Base-by-base conservation (phyloP, 2,113 vertebrate species). In the sheep (Ovis aries) region DNA sequence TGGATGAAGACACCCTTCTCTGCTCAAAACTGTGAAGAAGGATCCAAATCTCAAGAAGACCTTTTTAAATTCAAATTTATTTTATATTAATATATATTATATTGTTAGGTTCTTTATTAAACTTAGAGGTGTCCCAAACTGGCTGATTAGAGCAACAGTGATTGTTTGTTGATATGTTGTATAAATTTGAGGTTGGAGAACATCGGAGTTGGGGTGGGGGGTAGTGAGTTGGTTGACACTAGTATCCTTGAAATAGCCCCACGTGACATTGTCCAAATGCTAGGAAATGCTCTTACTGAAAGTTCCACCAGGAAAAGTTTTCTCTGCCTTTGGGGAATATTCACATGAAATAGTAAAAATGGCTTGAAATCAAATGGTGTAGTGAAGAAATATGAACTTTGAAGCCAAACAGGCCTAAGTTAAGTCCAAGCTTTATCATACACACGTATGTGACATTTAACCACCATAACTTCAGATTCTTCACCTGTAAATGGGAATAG, bases 331-430 rank as follows among this genome's bases (percentile, higher is more conserved):
- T 71, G 90, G 52, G 27, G 78, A 90, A 77, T 19, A 93, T 43
- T 11, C 67, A 81, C 25, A 55, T 53, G 40, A 93, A 55, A 71
- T 25, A 96, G n/a, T 80, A 82, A 88, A 95, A 52, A 29, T 90
- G 52, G 27, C 14, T 94, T 81, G 52, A 90, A 71, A 71, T 94
- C 12, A 94, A 82, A 60, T 50, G 31, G 19, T 43, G 0, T 81
- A 36, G n/a, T 52, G 14, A 5, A 64, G 81, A 80, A 6, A 5
- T 13, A 40, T 25, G 55, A 1, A 2, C 5, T 95, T 88, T 31
- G 80, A 50, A 90, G 13, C 17, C 67, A 67, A 12, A 80, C 8
- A 50, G 83, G 62, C 19, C 64, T 90, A 3, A 19, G 27, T 97
- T 74, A 40, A 48, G 90, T 81, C 29, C 7, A 83, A 29, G 4